Conservation (phyloP, 2,797 vertebrate species). For the Peromyscus eremicus region DNA sequence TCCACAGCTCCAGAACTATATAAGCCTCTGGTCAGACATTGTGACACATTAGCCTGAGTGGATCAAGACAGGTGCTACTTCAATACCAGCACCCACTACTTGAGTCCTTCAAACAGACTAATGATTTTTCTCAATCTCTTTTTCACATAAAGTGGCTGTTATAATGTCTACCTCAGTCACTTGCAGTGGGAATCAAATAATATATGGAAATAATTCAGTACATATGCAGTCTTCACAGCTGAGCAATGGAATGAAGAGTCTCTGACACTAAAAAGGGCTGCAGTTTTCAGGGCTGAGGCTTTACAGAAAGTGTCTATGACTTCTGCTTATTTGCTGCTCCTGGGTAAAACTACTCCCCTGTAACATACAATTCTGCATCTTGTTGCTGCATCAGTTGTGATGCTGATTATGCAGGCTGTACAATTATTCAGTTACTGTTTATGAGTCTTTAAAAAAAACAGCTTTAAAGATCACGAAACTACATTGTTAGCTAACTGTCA, state of each 20-base stretch:
- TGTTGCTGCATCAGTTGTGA: background rate
- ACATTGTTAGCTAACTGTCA: constrained; percentile 4
- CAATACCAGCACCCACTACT: too few relatives aligned
- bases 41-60: fast-evolving
- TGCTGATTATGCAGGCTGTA: background rate
- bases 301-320: background rate
- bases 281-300: background rate
- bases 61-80: background rate
- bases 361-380: background rate
- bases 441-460: constrained; percentile 45
- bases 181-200: background rate
- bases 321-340: background rate
- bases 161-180: background rate
- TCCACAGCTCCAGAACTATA: background rate
- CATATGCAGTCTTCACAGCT: background rate
- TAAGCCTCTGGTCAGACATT: background rate
- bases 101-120: background rate
- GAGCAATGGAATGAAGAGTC: background rate
- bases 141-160: background rate
- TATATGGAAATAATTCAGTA: background rate
- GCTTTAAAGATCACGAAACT: constrained; percentile 2
- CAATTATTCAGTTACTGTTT: constrained; percentile 26
- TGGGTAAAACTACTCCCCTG: background rate
- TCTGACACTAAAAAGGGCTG: background rate
- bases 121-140: background rate